Evolutionary conservation across 2,888 invertebrate genomes (phyloP), one percentile per base, ranked within the genome.

Genomic region (Drosophila ustulata): DNA sequence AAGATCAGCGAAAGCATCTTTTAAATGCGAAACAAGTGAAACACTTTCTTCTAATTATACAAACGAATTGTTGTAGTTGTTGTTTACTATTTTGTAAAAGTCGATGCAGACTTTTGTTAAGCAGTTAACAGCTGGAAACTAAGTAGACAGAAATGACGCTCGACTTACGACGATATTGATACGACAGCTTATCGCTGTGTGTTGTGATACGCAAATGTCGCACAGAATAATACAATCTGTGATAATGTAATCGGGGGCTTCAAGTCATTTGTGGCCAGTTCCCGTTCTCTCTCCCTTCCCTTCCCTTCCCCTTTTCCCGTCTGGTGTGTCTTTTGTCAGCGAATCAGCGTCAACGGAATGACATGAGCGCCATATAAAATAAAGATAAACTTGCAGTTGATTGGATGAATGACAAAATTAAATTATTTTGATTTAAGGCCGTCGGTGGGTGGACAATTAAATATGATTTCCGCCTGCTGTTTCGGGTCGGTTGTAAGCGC

Each of bases 381-480:
- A 49, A 61, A 74, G 72, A 82, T 78, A 82, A 75, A 75, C 69
- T 82, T 84, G 68, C 56, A 52, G 71, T 84, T 86, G 85, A 86
- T 86, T 86, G 85, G 76, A 79, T 88, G 83, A 86, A 88, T 85
- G 85, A 71, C 71, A 73, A 83, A 87, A 87, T 88, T 88, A 75
- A 87, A 87, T 87, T 88, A 87, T 87, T 84, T 84, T 86, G 82
- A 87, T 85, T 85, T 86, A 77, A 81, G 67, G 80, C 77, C 71
- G 88, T 65, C 82, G 70, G 88, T 88, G 89, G 88, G 88, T 88
- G 89, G 89, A 88, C 75, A 88, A 89, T 88, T 88, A 81, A 84
- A 82, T 86, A 67, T 82, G 73, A 88, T 84, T 88, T 88, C 87
- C 88, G 86, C 77, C 67, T 71, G 76, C 50, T 72, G 49, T 50